Percentiles rank a stretch among this genome's conserved stretches.
These are phyloP conservation scores for Agrenia bidenticulata DNA, from an alignment of 2,888 invertebrate genomes.

Conservation along the genomic window DNA sequence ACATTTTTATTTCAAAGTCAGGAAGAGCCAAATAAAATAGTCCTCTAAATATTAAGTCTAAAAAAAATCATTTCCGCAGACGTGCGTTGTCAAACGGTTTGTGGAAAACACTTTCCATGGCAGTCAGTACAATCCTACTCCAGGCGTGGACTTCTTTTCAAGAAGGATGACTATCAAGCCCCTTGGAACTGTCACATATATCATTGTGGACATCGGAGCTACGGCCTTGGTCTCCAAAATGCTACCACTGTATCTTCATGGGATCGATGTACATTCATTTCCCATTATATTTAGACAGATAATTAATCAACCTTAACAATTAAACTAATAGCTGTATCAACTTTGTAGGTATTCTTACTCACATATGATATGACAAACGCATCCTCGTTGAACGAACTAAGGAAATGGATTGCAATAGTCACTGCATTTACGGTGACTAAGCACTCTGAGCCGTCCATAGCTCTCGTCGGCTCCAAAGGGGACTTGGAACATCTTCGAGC, in stretches of 20 bases:
- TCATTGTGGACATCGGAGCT: conserved; percentile 47
- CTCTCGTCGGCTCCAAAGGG: conserved; percentile 46
- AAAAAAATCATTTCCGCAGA: conserved; percentile 30
- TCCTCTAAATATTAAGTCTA: no score
- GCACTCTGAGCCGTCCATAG: conserved; percentile 40
- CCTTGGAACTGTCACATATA: conserved; percentile 43
- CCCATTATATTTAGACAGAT: no score
- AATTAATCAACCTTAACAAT: no score
- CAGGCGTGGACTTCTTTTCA: conserved; percentile 47
- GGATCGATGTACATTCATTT: conserved; percentile 48
- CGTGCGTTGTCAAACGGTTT: conserved; percentile 49
- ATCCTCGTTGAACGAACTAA: conserved; percentile 40
- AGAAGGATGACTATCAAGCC: conserved; percentile 45
- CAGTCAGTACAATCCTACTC: conserved; percentile 46
- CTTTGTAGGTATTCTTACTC: conserved; percentile 42
- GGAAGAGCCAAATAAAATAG: no score
- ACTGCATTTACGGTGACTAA: conserved; percentile 26
- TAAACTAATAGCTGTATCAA: not conserved
- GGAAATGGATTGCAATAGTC: conserved; percentile 48
- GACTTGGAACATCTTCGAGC: conserved; percentile 49
- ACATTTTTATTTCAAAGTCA: no score
- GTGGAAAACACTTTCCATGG: conserved; percentile 50
- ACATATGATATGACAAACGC: conserved; percentile 50
- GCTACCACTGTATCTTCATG: conserved; percentile 47
- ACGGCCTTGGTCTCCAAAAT: conserved; percentile 46